Evolutionary conservation across 2,113 vertebrate genomes (phyloP).

Genomic region (Cephalophus harveyi): DNA sequence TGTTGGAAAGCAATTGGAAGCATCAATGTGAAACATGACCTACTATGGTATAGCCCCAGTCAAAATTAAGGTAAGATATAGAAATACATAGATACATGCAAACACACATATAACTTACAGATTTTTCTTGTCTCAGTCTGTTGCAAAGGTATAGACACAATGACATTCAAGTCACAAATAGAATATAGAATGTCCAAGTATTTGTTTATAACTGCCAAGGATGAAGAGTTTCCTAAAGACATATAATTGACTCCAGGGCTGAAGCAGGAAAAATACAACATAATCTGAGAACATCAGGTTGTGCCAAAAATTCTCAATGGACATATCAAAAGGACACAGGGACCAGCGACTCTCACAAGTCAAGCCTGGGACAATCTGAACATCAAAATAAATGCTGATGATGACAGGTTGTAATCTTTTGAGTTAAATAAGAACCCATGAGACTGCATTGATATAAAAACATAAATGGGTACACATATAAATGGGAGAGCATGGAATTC

Average conservation of each 20-base stretch:
- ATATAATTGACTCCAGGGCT: background rate
- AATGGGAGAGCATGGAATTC: background rate
- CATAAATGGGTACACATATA: background rate
- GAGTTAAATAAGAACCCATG: background rate
- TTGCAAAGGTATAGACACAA: background rate
- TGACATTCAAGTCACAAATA: background rate
- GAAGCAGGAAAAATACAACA: background rate
- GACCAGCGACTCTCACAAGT: background rate
- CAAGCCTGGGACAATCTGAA: background rate
- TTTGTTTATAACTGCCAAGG: background rate
- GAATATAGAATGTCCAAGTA: background rate
- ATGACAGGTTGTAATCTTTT: background rate
- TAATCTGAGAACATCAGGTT: background rate
- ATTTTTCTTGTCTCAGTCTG: background rate
- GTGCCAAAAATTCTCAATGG: background rate
- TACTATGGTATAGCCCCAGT: background rate
- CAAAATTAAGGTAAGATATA: background rate
- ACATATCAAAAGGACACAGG: background rate
- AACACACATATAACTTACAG: background rate
- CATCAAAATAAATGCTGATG: background rate
- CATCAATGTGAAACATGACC: background rate
- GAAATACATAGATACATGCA: background rate
- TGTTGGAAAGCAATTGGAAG: background rate
- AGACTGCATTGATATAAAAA: background rate
- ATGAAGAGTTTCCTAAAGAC: background rate